These are phyloP conservation scores for Formicarius rufipectus DNA, from an alignment of 2,113 vertebrate species.

Conservation along the genomic window DNA sequence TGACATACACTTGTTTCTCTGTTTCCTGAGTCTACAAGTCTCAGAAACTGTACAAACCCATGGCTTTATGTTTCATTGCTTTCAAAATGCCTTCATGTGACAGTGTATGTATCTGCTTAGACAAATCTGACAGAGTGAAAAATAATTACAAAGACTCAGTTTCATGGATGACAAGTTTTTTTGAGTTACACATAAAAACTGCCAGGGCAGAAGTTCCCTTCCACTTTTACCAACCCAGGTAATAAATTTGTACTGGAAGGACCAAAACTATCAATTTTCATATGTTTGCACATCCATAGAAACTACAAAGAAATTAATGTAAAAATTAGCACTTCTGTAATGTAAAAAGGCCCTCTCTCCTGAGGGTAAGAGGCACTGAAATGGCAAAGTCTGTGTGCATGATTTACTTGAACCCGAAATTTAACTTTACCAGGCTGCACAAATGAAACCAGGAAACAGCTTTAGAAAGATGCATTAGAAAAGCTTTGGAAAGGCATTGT, in stretches of 20 bases:
- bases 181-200: background rate
- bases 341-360: background rate
- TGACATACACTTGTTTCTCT: background rate
- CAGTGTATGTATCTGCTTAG: background rate
- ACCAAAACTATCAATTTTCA: background rate
- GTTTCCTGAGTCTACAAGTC: background rate
- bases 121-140: background rate
- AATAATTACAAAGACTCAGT: background rate
- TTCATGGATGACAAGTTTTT: background rate
- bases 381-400: background rate
- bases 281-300: background rate
- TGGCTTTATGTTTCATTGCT: background rate
- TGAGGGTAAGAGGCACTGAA: background rate
- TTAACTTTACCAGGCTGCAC: background rate
- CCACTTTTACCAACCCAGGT: background rate
- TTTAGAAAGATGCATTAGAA: background rate
- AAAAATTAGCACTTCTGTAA: background rate
- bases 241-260: background rate
- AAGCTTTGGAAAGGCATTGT: accelerated
- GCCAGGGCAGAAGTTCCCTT: background rate
- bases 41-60: background rate
- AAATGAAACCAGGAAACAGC: background rate
- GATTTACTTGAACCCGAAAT: background rate
- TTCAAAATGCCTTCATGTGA: background rate
- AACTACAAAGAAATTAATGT: background rate